Evolutionary conservation across 2,888 invertebrate genomes (phyloP).

Genomic region (Ormyrus labotus): DNA sequence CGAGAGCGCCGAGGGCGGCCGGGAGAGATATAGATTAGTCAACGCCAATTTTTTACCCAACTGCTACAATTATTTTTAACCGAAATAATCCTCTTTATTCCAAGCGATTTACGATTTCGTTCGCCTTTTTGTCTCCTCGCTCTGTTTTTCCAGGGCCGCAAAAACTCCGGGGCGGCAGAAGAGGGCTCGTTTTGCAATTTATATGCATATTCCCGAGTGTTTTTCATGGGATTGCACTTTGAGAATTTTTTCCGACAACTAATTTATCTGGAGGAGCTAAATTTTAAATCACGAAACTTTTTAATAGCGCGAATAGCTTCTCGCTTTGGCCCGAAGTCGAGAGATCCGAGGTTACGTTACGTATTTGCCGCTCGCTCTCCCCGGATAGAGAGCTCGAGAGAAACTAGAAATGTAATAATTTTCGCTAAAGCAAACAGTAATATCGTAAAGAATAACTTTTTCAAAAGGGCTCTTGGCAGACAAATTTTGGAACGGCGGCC

Average conservation of each 20-base stretch:
- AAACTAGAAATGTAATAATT: conserved; percentile 10
- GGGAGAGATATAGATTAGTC: background rate
- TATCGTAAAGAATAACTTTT: conserved; percentile 36
- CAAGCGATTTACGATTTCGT: background rate
- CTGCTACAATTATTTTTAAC: conserved; percentile 1
- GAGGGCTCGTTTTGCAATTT: no score
- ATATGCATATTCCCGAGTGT: conserved; percentile 1
- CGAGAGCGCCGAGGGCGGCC: background rate
- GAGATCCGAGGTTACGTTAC: conserved; percentile 27
- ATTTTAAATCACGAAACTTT: conserved; percentile 47
- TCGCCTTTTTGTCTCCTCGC: background rate
- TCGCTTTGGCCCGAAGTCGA: conserved; percentile 3
- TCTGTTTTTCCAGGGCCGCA: no score
- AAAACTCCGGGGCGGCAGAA: no score
- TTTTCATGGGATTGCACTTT: background rate
- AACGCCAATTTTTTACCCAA: background rate
- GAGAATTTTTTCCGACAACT: conserved; percentile 2
- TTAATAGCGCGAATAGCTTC: conserved; percentile 13
- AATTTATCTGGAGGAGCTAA: conserved; percentile 22
- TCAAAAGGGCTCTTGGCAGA: background rate
- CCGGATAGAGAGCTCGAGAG: background rate
- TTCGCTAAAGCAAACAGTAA: conserved; percentile 7
- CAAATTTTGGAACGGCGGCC: no score
- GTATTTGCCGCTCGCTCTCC: background rate
- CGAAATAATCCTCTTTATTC: conserved; percentile 3